A percentile compares a stretch with the other conserved stretches of the same genome.
These are phyloP conservation scores for Chrysemys picta DNA, from an alignment of 2,113 vertebrate genomes.

Conservation along the genomic window DNA sequence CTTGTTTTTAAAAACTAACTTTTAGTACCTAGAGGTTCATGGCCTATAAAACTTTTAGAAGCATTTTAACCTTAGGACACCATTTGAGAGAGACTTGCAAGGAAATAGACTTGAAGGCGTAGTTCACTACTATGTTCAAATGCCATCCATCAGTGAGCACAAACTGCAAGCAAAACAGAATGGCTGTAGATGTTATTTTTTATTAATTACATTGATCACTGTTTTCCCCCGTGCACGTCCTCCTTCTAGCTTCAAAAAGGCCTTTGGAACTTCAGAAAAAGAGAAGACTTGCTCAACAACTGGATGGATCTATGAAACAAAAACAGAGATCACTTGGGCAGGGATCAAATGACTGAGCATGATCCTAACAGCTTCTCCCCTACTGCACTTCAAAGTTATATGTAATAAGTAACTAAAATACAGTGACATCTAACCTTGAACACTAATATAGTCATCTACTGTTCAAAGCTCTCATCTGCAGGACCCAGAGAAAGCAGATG, in stretches of 20 bases:
- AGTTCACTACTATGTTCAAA: not conserved
- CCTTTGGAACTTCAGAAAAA: constrained; percentile 91
- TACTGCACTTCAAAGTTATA: not conserved
- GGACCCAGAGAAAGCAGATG: not conserved
- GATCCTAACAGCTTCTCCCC: not conserved
- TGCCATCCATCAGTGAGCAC: not conserved
- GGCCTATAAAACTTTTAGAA: not conserved
- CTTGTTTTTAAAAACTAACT: not conserved
- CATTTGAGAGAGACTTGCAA: not conserved
- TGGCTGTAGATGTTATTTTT: constrained; percentile 37
- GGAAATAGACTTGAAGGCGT: not conserved
- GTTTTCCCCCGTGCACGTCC: constrained; percentile 96
- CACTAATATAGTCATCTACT: not conserved
- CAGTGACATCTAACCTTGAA: not conserved
- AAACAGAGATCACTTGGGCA: not conserved
- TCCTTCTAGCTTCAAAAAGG: constrained; percentile 90
- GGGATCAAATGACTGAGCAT: not conserved
- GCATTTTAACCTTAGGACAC: not conserved
- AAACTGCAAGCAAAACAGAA: not conserved
- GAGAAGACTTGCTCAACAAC: constrained; percentile 91
- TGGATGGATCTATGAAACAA: constrained; percentile 85
- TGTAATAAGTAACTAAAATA: not conserved
- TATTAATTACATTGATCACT: constrained; percentile 83
- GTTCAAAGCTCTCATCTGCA: not conserved
- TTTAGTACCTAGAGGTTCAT: not conserved